A percentile compares a stretch with the other conserved stretches of the same genome.
phyloP scores from a whole-genome alignment of 2,797 vertebrate species.

The Sarcoramphus papa region DNA sequence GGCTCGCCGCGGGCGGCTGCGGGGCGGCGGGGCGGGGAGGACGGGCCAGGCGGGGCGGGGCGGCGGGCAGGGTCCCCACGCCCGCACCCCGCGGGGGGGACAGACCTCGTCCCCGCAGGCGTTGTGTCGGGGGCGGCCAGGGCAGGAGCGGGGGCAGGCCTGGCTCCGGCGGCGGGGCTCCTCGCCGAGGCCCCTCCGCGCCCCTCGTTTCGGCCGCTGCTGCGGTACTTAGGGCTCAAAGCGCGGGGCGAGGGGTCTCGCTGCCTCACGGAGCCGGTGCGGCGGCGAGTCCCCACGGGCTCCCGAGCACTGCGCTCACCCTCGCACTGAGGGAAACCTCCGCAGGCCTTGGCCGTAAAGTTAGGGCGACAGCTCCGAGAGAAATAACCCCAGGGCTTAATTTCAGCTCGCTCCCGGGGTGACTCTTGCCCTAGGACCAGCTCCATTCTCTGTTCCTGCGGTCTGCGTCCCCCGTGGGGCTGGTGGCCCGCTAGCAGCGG shows the following conservation, averaged over 20 bases:
- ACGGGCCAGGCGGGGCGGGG: neutral
- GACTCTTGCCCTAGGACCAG: neutral
- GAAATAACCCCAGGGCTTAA: neutral
- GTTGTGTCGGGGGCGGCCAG: accelerated
- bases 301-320: neutral
- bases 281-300: neutral
- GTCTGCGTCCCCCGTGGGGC: neutral
- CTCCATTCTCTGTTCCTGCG: neutral
- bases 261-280: neutral
- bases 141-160: neutral
- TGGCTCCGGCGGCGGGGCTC: neutral
- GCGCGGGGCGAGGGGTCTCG: too few relatives aligned
- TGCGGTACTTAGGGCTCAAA: neutral
- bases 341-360: neutral
- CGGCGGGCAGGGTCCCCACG: neutral
- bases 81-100: too few relatives aligned
- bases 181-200: neutral
- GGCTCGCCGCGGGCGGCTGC: neutral
- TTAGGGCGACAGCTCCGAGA: too few relatives aligned
- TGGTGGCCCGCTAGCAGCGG: neutral
- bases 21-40: neutral
- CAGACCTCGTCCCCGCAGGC: neutral
- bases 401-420: neutral
- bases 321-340: neutral
- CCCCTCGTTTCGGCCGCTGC: neutral